These are phyloP conservation scores for Sicus ferrugineus DNA, from an alignment of 2,888 invertebrate genomes.

Conservation along the genomic window DNA sequence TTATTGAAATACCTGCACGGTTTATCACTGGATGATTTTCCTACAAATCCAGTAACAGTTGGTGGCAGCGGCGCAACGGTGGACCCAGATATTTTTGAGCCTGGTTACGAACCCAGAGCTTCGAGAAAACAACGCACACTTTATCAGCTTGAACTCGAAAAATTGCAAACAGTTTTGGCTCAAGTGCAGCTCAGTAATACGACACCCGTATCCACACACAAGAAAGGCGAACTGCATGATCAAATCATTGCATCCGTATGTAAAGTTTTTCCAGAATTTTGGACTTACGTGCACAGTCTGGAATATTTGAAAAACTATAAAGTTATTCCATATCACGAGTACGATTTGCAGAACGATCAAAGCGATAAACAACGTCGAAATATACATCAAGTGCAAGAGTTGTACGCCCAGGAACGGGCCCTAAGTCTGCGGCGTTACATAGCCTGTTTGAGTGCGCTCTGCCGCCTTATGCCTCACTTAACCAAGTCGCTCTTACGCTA, in stretches of 20 bases:
- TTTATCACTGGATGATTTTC: constrained; percentile 40
- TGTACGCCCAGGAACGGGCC: constrained; percentile 51
- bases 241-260: constrained; percentile 46
- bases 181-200: constrained; percentile 45
- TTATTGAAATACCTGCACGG: constrained; percentile 45
- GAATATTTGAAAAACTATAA: constrained; percentile 52
- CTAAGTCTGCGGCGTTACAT: constrained; percentile 56
- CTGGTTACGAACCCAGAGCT: constrained; percentile 40
- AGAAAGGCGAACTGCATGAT: constrained; percentile 1
- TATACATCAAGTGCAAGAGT: constrained; percentile 46
- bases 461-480: constrained; percentile 44
- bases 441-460: constrained; percentile 52
- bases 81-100: constrained; percentile 43
- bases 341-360: constrained; percentile 45
- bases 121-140: constrained; percentile 48
- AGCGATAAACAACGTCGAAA: constrained; percentile 29
- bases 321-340: constrained; percentile 51
- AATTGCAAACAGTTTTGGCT: constrained; percentile 51
- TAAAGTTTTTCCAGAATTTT: constrained; percentile 56
- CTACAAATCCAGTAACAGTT: constrained; percentile 1
- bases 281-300: constrained; percentile 54
- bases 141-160: constrained; percentile 55
- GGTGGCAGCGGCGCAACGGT: neutral
- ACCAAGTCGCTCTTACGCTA: constrained; percentile 44
- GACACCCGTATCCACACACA: constrained; percentile 8